Evolutionary conservation across 1,140 invertebrate species (phyloP).

Genomic region (Oryzaephilus surinamensis): DNA sequence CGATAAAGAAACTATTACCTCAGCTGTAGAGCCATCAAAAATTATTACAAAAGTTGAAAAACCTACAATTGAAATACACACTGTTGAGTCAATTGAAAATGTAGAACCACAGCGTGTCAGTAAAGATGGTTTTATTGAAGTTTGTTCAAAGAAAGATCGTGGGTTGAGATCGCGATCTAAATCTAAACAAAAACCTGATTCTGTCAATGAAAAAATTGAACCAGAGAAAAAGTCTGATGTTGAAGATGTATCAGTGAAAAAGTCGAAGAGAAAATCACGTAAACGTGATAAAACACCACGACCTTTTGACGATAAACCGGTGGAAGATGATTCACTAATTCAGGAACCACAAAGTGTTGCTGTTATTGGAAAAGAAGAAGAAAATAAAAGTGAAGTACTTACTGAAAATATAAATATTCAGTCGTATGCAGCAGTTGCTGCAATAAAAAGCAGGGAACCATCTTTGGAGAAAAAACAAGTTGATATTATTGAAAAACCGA

Average conservation of each 20-base stretch:
- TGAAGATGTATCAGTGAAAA: constrained; percentile 1
- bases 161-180: constrained; percentile 31
- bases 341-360: background rate
- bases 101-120: constrained; percentile 38
- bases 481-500: background rate
- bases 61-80: too few relatives aligned
- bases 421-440: background rate
- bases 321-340: background rate
- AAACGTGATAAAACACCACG: background rate
- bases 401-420: too few relatives aligned
- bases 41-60: too few relatives aligned
- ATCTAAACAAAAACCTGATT: constrained; percentile 7
- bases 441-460: too few relatives aligned
- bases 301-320: background rate
- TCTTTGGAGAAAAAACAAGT: too few relatives aligned
- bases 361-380: constrained; percentile 1
- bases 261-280: constrained; percentile 8
- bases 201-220: too few relatives aligned
- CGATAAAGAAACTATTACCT: too few relatives aligned
- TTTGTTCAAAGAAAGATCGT: constrained; percentile 30
- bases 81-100: constrained; percentile 11
- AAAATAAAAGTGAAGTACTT: background rate
- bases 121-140: constrained; percentile 35
- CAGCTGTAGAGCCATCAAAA: too few relatives aligned
- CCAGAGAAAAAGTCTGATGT: background rate